Evolutionary conservation across 92 coral and sea anemone species (phyloP), one percentile per base, ranked within the genome.

Genomic region (Phenganax marumi): DNA sequence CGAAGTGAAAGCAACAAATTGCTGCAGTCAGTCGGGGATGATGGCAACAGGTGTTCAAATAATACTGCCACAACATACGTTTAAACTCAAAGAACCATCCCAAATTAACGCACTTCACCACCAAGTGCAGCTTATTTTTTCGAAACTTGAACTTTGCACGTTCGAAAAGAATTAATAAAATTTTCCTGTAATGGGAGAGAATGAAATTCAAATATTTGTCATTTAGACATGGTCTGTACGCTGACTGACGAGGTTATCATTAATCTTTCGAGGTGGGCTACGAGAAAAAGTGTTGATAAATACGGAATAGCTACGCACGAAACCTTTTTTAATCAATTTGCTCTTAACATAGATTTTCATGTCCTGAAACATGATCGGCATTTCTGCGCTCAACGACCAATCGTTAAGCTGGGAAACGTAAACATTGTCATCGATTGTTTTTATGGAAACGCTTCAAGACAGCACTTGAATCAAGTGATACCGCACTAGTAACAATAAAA

Each of bases 241-340:
- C 65, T 78, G 83, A 78, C 50, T 60, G 83, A 78, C 68, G 66
- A 50, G 83, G 72, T 62, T 78, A 78, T 78, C 73, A 63, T 60
- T 63, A 24, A 78, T 78, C 73, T 25, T 21, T 62, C 81, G 69
- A 77, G 81, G 81, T 77, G 81, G 70, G 70, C 81, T n/a, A 48
- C 26, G 52, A 54, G 49, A 77, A 77, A 52, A 50, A 78, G 83
- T 78, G 71, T 60, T 78, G 83, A 78, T 78, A 49, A 43, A 78
- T 78, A 43, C 19, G 83, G 73, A 78, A 66, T 66, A 66, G 50
- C 72, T 66, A 66, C 24, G 72, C 72, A 66, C 72, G 72, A 33
- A 66, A 66, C 49, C 72, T 25, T 66, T 33, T 66, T 66, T 66
- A 66, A 66, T 66, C 72, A 66, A 66, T 66, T 66, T 66, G 43